phyloP scores from a whole-genome alignment of 2,888 invertebrate species.

The Iselma pallidipennis region DNA sequence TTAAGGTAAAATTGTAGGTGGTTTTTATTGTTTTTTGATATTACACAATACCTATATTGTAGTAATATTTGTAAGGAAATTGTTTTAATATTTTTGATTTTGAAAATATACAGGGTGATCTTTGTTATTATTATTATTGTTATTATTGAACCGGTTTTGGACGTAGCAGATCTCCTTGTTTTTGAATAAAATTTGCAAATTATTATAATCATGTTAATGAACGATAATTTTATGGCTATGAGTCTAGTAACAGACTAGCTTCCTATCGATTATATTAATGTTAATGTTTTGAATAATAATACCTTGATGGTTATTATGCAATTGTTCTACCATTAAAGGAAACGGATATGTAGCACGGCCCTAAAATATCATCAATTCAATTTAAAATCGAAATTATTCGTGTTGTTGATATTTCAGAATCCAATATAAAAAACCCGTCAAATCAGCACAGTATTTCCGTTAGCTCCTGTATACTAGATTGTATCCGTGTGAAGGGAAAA shows the following conservation, averaged over 20 bases:
- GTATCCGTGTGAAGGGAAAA: no score
- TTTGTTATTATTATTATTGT: background rate
- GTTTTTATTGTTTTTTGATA: conserved; percentile 17
- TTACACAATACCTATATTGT: conserved; percentile 8
- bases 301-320: background rate
- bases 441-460: no score
- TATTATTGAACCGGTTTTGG: background rate
- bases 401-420: no score
- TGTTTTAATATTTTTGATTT: background rate
- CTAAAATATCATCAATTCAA: background rate
- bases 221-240: background rate
- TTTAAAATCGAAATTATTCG: no score
- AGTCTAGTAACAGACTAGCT: background rate
- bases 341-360: background rate
- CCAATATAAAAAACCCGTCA: no score
- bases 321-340: background rate
- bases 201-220: background rate
- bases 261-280: conserved; percentile 1
- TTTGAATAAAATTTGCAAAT: background rate
- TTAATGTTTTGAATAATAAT: background rate
- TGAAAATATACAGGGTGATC: no score
- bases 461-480: no score
- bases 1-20: conserved; percentile 21
- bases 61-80: conserved; percentile 1
- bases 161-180: background rate